Evolutionary conservation across 2,113 vertebrate genomes (phyloP), one percentile per base, ranked within the genome.

Genomic region (Grus americana): DNA sequence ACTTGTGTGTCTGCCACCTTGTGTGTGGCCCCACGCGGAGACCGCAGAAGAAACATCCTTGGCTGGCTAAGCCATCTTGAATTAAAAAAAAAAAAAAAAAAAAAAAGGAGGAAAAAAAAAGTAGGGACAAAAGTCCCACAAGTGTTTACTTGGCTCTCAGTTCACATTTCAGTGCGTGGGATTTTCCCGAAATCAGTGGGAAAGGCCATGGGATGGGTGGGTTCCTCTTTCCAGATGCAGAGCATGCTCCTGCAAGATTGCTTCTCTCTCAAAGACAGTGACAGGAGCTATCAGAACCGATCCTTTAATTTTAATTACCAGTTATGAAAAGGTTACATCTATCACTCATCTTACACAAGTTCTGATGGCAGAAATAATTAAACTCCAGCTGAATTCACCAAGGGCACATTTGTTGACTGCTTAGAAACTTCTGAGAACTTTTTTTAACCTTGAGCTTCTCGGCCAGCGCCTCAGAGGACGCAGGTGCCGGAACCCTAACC

Each of bases 401-500:
- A 95, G 92, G 93, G 26, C 52, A 29, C 59, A n/a, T 26, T 11
- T 68, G 50, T 4, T 62, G 89, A 44, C 66, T 81, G 12, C 54
- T 67, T 78, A 67, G 22, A 29, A 26, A 30, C 40, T 29, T 59
- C 88, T 71, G 38, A 27, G 67, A 34, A 11, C 2, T 1, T 61
- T 93, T 54, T 72, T 11, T 79, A 68, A 61, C 68, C 34, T 88
- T 75, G 59, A 16, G 65, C 0, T 55, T 55, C 55, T 70, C 36
- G 54, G 44, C 12, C 44, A 36, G 30, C 0, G 0, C 18, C 30
- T 30, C 15, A 29, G 29, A 46, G 49, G 72, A 10, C 0, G 6
- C 52, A 79, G 79, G 17, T 88, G 86, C 34, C 44, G 32, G 75
- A 63, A n/a, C 4, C 58, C 29, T 22, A 71, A 63, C 12, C 19